Evolutionary conservation across 2,797 vertebrate genomes (phyloP).

Genomic region (Poeciliopsis gracilis): DNA sequence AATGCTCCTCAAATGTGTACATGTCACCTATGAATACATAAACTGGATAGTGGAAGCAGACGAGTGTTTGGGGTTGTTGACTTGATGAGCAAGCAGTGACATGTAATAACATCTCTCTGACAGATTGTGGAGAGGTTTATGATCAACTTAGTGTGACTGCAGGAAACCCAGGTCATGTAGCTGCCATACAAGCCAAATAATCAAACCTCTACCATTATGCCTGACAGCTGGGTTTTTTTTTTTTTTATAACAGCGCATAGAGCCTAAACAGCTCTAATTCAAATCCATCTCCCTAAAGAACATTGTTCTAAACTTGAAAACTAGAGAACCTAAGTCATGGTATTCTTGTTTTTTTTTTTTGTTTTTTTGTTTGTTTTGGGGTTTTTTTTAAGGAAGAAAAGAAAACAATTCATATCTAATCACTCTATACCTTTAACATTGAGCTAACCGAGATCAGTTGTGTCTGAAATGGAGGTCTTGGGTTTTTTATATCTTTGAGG

Average conservation of each 20-base stretch:
- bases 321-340: neutral
- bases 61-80: neutral
- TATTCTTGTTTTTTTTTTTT: neutral
- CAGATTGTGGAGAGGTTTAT: neutral
- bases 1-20: neutral
- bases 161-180: neutral
- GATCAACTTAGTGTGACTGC: neutral
- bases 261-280: neutral
- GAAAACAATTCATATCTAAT: neutral
- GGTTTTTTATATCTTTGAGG: neutral
- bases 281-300: neutral
- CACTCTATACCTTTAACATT: neutral
- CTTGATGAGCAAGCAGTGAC: neutral
- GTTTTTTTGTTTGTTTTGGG: too few species aligned
- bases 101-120: neutral
- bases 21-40: neutral
- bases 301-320: neutral
- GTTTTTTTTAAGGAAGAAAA: neutral
- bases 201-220: neutral
- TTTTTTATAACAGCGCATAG: neutral
- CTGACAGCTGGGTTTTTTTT: neutral
- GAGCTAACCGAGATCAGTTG: neutral
- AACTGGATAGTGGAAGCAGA: neutral
- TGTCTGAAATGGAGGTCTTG: neutral
- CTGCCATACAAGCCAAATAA: neutral